phyloP scores from a whole-genome alignment of 2,888 invertebrate genomes.

The Gisinianus flammeolus region DNA sequence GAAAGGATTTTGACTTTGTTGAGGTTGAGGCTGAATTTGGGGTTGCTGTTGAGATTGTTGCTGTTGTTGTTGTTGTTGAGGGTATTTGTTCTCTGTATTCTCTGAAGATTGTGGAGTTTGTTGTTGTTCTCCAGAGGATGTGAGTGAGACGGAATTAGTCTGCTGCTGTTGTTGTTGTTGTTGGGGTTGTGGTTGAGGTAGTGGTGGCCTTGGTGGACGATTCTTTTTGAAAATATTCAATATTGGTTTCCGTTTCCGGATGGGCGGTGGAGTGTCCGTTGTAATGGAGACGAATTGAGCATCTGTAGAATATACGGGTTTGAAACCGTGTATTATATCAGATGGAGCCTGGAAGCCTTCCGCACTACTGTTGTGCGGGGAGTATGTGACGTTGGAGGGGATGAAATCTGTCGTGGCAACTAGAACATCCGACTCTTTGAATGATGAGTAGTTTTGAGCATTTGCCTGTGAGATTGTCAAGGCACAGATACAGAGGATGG shows the following conservation, averaged over 20 bases:
- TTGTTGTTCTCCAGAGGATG: neutral
- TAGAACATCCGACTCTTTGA: slow-evolving; percentile 42
- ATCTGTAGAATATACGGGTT: slow-evolving; percentile 55
- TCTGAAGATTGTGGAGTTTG: neutral
- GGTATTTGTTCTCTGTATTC: neutral
- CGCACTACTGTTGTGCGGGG: slow-evolving; percentile 38
- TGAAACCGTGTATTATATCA: slow-evolving; percentile 55
- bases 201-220: slow-evolving; percentile 16
- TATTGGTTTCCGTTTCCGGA: slow-evolving; percentile 37
- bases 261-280: slow-evolving; percentile 41
- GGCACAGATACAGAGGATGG: neutral
- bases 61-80: neutral
- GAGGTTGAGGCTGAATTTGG: slow-evolving; percentile 32
- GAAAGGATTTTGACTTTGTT: slow-evolving; percentile 46
- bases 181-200: slow-evolving; percentile 4
- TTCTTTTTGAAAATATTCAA: slow-evolving; percentile 38
- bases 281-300: slow-evolving; percentile 57
- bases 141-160: neutral
- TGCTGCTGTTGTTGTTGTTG: slow-evolving; percentile 30
- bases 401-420: slow-evolving; percentile 38
- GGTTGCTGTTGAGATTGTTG: slow-evolving; percentile 40
- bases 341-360: slow-evolving; percentile 46
- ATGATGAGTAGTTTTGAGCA: slow-evolving; percentile 33
- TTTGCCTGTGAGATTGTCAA: neutral
- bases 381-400: slow-evolving; percentile 26